Evolutionary conservation across 30 jellyfish, hydroid and myxozoan species (phyloP), one percentile per base, ranked within the genome.

Genomic region (Aurelia sp.): DNA sequence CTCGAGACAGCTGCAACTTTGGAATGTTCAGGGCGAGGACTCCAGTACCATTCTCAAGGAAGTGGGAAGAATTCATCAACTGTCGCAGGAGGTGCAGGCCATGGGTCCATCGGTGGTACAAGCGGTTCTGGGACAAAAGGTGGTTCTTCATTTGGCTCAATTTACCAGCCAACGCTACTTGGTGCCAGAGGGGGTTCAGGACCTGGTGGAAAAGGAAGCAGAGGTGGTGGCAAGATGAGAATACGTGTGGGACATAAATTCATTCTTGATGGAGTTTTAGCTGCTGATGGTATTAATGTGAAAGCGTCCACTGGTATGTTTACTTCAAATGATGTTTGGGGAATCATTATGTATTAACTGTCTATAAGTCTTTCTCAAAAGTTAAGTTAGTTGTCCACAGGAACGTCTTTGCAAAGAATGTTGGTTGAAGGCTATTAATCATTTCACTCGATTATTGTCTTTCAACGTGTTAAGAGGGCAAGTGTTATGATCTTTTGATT

Each of bases 21-120:
- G 11, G 83, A 84, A 61, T 84, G 93, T 50, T 73, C 87, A 2
- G 93, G 93, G 1, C 74, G 93, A 4, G 93, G 93, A 11, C 6
- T 13, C 58, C 33, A 53, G 66, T 40, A 64, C 30, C 82, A 84
- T 63, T 16, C 77, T 3, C 16, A 21, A 6, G 83, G 76, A 5
- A 84, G 87, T 35, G 93, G 93, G 4, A 51, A 78, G 17, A 74
- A 73, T 31, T 73, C 93, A 33, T 61, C 87, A 1, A 40, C 73
- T 19, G 79, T 74, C 37, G 93, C 87, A 4, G 76, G 86, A 21
- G 93, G 93, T 19, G 93, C 93, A 13, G 93, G 93, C 40, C 93
- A 84, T 62, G 93, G 87, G 69, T 84, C 93, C 13, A 18, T 21
- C 16, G 93, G 93, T 22, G 93, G 93, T 12, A 21, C 72, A 8